Percentiles rank a stretch among this genome's conserved stretches.
These are phyloP conservation scores for Ichneumon xanthorius DNA, from an alignment of 2,888 invertebrate species.

Conservation along the genomic window DNA sequence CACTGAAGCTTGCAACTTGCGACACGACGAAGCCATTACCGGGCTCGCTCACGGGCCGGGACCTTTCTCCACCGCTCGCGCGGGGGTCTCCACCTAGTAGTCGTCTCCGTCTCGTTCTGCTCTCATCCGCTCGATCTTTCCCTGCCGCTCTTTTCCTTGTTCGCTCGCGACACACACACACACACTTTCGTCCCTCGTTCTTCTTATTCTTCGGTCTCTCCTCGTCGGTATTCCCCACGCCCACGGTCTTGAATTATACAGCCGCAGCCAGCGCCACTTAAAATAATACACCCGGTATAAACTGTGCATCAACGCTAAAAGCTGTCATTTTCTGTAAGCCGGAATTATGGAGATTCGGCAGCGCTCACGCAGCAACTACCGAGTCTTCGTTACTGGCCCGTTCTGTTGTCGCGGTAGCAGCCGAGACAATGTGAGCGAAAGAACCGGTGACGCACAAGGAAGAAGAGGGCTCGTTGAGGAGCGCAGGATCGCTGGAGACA, in stretches of 20 bases:
- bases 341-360: constrained; percentile 83
- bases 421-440: constrained; percentile 20
- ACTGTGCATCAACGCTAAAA: constrained; percentile 84
- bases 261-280: constrained; percentile 79
- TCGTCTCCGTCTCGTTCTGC: constrained; percentile 60
- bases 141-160: constrained; percentile 55
- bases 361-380: constrained; percentile 36
- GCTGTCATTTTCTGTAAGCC: constrained; percentile 84
- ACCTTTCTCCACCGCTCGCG: constrained; percentile 51
- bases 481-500: constrained; percentile 30
- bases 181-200: constrained; percentile 49
- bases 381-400: constrained; percentile 64
- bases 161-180: constrained; percentile 50
- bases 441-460: constrained; percentile 5
- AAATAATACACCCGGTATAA: constrained; percentile 84
- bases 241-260: constrained; percentile 80
- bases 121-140: constrained; percentile 66
- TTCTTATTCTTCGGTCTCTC: constrained; percentile 53
- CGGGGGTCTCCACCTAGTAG: constrained; percentile 36
- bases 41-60: constrained; percentile 65
- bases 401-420: constrained; percentile 50
- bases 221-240: constrained; percentile 50
- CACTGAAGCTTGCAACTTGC: constrained; percentile 81
- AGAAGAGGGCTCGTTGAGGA: constrained; percentile 29
- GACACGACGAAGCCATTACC: constrained; percentile 83